Base-by-base conservation (phyloP, 2,888 invertebrate genomes). In the Diarsia rubi region DNA sequence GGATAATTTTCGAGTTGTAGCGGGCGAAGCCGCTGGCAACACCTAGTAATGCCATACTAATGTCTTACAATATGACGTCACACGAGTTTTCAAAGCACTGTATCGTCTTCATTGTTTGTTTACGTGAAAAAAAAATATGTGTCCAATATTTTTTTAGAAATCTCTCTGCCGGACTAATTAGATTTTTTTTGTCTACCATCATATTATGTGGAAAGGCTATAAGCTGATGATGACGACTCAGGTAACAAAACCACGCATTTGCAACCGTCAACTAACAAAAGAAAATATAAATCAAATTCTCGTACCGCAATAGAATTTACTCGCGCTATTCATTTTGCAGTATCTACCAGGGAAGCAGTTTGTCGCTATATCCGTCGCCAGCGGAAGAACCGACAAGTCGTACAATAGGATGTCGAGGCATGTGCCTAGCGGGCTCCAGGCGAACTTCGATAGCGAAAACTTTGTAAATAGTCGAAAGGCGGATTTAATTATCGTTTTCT, bases 301-400 rank as follows among this genome's bases (percentile, higher is more conserved):
- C 5, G 8, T 11, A n/a, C 68, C 21, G 49, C 69, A 67, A 75
- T 54, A 78, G 31, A 75, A 63, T 64, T 68, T 49, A 16, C 31
- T 44, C 31, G 16, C n/a, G 65, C 72, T 65, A 72, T 79, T 84
- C 83, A 85, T 87, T 88, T 88, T 85, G 87, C 90, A 90, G 91
- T 91, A 90, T 90, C 87, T 81, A 80, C 75, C 91, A 44, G 78
- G 85, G 93, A 90, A 92, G 90, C 85, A 86, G 87, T 92, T 91
- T 94, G 92, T 91, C 90, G 81, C 79, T 85, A 88, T 91, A 90
- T 93, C 93, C 93, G 90, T 69, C 68, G 81, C 21, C 75, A 65
- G 65, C 79, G 78, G 74, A 71, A 77, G 63, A 68, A 59, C 54
- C 63, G 70, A 37, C 77, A 81, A 81, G 67, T 77, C 57, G 66